phyloP scores from a whole-genome alignment of 2,888 invertebrate genomes.

The Clistopyga incitator region DNA sequence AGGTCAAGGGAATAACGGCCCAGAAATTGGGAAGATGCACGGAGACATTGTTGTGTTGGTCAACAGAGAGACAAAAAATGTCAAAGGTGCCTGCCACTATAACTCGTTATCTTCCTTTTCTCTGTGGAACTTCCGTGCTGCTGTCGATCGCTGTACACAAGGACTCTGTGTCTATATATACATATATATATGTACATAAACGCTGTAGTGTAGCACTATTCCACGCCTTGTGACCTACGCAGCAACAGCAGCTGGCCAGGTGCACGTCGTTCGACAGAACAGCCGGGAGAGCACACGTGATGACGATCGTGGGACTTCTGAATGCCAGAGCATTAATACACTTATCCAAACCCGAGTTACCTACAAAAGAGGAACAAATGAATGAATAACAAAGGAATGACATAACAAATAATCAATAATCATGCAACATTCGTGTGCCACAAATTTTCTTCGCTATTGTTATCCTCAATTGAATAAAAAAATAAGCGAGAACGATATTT shows the following conservation, averaged over 20 bases:
- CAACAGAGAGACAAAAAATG: constrained; percentile 24
- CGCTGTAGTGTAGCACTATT: background rate
- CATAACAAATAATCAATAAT: background rate
- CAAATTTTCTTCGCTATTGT: background rate
- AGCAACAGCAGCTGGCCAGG: constrained; percentile 52
- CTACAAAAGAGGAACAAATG: background rate
- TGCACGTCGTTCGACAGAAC: constrained; percentile 39
- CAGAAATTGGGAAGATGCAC: background rate
- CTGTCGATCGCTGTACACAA: constrained; percentile 6
- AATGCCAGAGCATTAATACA: background rate
- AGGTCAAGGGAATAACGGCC: background rate
- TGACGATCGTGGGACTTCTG: constrained; percentile 31
- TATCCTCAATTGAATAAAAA: background rate
- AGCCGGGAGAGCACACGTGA: background rate
- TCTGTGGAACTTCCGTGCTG: constrained; percentile 38
- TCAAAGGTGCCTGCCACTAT: constrained; percentile 22
- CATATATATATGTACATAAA: background rate
- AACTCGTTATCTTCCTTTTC: constrained; percentile 41
- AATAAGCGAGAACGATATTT: background rate
- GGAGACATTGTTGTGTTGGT: constrained; percentile 3
- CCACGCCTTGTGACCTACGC: constrained; percentile 25
- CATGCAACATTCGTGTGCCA: background rate
- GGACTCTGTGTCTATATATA: background rate
- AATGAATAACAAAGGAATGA: background rate
- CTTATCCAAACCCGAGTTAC: background rate